These are phyloP conservation scores for Falco naumanni DNA, from an alignment of 2,797 vertebrate genomes.

Conservation along the genomic window DNA sequence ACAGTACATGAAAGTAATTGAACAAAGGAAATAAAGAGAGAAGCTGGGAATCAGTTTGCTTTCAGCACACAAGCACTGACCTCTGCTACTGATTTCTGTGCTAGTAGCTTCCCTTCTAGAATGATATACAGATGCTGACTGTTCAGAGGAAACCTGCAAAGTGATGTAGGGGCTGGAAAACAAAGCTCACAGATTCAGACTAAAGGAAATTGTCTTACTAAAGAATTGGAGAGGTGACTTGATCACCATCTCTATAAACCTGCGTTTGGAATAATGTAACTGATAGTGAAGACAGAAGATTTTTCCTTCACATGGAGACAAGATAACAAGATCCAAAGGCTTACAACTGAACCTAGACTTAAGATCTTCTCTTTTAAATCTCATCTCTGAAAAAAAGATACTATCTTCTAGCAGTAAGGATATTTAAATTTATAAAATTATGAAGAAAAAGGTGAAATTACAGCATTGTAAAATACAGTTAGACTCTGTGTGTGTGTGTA, in stretches of 20 bases:
- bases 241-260: neutral
- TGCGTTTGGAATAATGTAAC: neutral
- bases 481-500: rapidly evolving
- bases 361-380: neutral
- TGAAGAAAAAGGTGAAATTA: neutral
- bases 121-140: neutral
- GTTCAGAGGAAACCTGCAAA: neutral
- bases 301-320: neutral
- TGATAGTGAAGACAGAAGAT: neutral
- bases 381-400: neutral
- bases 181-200: neutral
- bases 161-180: neutral
- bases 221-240: neutral
- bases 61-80: neutral
- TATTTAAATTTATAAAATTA: neutral
- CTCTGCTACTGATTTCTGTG: neutral
- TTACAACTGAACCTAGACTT: neutral
- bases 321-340: neutral
- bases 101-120: neutral
- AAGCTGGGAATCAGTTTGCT: neutral
- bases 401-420: neutral
- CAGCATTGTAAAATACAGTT: neutral
- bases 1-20: neutral
- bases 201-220: neutral
- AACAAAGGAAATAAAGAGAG: neutral